Evolutionary conservation across 2,797 vertebrate species (phyloP).

Genomic region (Caiman crocodilus): DNA sequence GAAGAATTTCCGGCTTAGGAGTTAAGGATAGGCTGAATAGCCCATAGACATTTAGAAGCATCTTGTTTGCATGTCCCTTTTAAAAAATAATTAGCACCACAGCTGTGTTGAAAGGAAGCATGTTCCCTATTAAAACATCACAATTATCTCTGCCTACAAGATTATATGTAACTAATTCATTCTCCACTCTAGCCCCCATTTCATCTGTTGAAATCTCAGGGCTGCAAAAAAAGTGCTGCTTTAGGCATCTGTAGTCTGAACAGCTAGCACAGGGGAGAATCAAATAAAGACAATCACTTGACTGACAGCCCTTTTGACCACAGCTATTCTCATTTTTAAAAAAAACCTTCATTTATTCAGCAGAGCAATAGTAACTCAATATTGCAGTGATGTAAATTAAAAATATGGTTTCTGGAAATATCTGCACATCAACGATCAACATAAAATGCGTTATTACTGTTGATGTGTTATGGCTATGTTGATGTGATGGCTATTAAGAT

Average conservation of each 20-base stretch:
- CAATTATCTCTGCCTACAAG: not conserved
- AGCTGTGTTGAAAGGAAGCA: not conserved
- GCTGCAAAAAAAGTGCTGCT: not conserved
- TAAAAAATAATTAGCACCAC: not conserved
- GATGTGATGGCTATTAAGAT: not conserved
- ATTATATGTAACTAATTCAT: not conserved
- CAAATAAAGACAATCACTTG: fast-evolving
- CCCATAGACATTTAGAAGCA: no score
- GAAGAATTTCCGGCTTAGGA: no score
- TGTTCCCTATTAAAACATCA: not conserved
- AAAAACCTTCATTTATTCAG: not conserved
- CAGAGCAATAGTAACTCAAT: conserved; percentile 40
- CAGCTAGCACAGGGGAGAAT: fast-evolving
- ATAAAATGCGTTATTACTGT: conserved; percentile 54
- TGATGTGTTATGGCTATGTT: not conserved
- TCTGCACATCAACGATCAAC: conserved; percentile 59
- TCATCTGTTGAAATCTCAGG: not conserved
- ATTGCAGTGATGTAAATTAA: conserved; percentile 32
- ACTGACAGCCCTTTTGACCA: not conserved
- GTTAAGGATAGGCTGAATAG: no score
- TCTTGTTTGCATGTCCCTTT: not conserved
- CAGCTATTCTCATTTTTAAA: not conserved
- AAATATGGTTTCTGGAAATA: conserved; percentile 40
- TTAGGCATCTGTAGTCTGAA: no score
- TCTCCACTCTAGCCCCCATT: not conserved